A percentile compares a stretch with the other conserved stretches of the same genome.
These are phyloP conservation scores for Lophotriccus pileatus DNA, from an alignment of 2,797 vertebrate genomes.

Conservation along the genomic window DNA sequence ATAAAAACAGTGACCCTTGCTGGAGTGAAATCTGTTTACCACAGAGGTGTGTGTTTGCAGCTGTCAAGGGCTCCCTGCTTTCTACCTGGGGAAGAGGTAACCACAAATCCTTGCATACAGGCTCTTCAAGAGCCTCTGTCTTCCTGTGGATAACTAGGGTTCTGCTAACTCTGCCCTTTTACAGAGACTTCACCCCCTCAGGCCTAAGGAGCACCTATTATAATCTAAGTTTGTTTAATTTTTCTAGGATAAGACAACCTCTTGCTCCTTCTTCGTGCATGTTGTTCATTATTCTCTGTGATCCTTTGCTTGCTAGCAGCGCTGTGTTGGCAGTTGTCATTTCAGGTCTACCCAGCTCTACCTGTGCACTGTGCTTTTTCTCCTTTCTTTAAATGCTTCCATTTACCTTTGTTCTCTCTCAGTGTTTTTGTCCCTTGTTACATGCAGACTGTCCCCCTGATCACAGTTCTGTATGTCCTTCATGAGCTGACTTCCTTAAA, in stretches of 20 bases:
- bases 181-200: background rate
- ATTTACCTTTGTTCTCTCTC: background rate
- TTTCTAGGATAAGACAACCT: background rate
- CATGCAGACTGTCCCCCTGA: background rate
- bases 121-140: background rate
- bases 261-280: background rate
- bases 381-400: conserved; percentile 17
- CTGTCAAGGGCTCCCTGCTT: background rate
- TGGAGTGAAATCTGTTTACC: background rate
- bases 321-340: background rate
- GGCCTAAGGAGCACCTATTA: conserved; percentile 11
- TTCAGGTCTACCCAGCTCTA: background rate
- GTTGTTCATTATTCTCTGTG: background rate
- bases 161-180: background rate
- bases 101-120: background rate
- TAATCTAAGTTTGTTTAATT: background rate
- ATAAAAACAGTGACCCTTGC: background rate
- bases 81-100: background rate
- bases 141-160: background rate
- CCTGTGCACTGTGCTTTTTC: background rate
- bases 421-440: background rate
- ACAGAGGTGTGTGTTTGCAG: background rate
- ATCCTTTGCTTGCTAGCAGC: background rate
- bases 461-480: background rate
- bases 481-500: background rate